A percentile compares a stretch with the other conserved stretches of the same genome.
Conservation (phyloP, 2,113 vertebrate species). For the Rattus rattus region DNA sequence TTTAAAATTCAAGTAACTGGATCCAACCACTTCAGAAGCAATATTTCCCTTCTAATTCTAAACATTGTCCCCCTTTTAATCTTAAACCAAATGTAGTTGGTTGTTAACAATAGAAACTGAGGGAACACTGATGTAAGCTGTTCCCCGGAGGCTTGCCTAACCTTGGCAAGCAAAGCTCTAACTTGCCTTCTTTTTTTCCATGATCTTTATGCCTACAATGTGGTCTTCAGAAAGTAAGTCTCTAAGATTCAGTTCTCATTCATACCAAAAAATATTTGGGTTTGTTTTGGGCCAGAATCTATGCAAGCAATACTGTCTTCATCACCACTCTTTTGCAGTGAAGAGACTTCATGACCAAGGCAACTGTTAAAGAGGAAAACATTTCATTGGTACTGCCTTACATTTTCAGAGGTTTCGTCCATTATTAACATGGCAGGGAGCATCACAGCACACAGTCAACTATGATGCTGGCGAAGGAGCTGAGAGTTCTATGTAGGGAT, state of each 20-base stretch:
- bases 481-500: background rate
- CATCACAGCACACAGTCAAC: background rate
- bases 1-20: background rate
- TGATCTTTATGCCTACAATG: background rate
- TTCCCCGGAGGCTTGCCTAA: background rate
- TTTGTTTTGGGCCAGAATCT: background rate
- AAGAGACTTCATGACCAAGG: background rate
- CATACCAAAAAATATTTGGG: background rate
- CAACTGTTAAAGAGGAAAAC: background rate
- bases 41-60: background rate
- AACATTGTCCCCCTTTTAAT: background rate
- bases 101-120: slow-evolving; percentile 20
- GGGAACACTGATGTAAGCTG: background rate
- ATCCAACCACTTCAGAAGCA: background rate
- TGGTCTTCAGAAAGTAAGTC: background rate
- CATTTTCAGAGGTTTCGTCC: background rate
- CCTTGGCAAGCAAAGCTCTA: background rate
- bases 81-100: background rate
- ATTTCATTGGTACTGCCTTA: background rate
- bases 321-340: background rate
- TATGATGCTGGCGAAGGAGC: background rate
- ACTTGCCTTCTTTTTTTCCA: background rate
- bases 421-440: background rate
- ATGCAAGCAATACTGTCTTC: background rate
- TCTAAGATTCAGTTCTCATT: background rate